Base-by-base conservation (phyloP, 2,113 vertebrate genomes). In the Pachycephala philippinensis region DNA sequence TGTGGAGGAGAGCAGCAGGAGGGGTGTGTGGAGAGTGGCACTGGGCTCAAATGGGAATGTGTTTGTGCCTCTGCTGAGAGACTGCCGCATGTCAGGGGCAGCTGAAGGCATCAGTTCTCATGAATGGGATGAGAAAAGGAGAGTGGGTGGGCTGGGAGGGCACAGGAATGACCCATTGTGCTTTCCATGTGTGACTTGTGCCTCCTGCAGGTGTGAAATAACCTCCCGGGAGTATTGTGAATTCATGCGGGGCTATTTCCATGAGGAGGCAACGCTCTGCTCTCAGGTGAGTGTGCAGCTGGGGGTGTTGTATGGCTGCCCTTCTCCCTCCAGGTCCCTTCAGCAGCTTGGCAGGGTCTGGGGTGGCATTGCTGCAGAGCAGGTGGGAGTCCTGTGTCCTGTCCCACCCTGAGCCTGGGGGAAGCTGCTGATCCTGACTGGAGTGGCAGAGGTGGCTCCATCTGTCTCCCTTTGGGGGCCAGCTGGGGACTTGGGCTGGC, bases 221-320 rank as follows among this genome's bases (percentile, higher is more conserved):
- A 99, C 99, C 57, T 99, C 99, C 50, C 98, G 99, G 65, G 99
- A 99, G 92, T 99, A 99, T 97, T 99, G 99, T 97, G 98, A 99
- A 95, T 99, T 99, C 97, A 99, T 99, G 99, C 98, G 98, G 72
- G 99, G 99, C 78, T 99, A 99, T 95, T 99, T 99, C 97, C 99
- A 99, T 0, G 99, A 99, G 97, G 99, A 99, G 94, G 99, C 99
- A 60, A 99, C 99, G 0, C 99, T 99, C 50, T 99, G 99, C 97
- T 99, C 99, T 71, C 99, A 99, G 98, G 99, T 99, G 97, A 14
- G 78, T 30, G 35, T 1, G 5, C 42, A 45, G 16, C 1, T 52
- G 33, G 21, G 21, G 39, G 44, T 20, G 1, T 30, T 28, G 17
- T 13, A 0, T 13, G 59, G 49, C 44, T 31, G 30, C n/a, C 24